Percentiles rank a stretch among this genome's conserved stretches.
Conservation (phyloP, 2,888 invertebrate species). For the Ptilodon capucinus region DNA sequence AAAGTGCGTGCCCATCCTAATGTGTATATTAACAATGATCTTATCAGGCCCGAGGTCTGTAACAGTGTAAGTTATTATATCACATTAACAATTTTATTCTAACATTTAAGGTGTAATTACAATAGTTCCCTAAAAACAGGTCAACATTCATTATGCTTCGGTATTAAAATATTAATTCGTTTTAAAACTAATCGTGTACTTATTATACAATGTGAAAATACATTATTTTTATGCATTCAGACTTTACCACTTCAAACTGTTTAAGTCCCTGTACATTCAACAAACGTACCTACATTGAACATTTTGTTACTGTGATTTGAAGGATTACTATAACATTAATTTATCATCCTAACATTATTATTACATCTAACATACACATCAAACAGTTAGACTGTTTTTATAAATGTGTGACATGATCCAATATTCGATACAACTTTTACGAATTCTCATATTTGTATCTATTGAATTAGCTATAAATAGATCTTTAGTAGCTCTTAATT, state of each 20-base stretch:
- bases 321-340: conserved; percentile 43
- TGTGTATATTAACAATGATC: conserved; percentile 33
- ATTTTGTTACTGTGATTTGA: conserved; percentile 82
- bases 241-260: conserved; percentile 77
- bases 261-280: conserved; percentile 80
- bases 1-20: conserved; percentile 22
- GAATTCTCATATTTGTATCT: too few species aligned
- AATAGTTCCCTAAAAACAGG: conserved; percentile 66
- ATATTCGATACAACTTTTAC: not conserved
- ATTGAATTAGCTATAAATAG: too few species aligned
- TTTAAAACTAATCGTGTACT: conserved; percentile 74
- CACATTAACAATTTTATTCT: conserved; percentile 70
- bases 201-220: conserved; percentile 81
- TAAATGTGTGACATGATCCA: conserved; percentile 21
- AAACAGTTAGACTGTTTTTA: conserved; percentile 47
- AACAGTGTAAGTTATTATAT: conserved; percentile 68
- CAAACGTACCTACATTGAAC: conserved; percentile 70
- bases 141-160: conserved; percentile 71
- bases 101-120: conserved; percentile 68
- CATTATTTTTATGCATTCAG: conserved; percentile 73
- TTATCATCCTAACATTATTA: conserved; percentile 39
- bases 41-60: conserved; percentile 47
- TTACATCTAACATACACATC: conserved; percentile 39
- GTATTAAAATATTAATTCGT: conserved; percentile 80
- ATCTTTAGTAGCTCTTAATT: not conserved